These are phyloP conservation scores for Netelia inedita DNA, from an alignment of 2,888 invertebrate species.

Conservation along the genomic window DNA sequence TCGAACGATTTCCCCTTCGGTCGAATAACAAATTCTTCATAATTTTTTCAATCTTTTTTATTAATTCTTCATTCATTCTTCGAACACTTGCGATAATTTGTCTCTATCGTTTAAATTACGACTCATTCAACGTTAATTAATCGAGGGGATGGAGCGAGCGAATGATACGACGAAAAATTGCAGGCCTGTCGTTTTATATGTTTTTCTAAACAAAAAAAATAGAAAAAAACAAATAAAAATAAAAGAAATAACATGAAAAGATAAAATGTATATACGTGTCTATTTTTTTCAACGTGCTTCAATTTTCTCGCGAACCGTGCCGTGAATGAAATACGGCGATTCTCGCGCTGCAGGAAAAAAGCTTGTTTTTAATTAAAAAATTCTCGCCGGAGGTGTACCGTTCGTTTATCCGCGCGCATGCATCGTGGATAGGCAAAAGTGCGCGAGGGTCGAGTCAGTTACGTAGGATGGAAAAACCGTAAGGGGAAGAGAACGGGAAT, in stretches of 20 bases:
- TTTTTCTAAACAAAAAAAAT: not conserved
- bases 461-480: not conserved
- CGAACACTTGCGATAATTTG: too few species aligned
- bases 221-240: not conserved
- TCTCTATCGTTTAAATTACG: too few species aligned
- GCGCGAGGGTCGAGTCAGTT: slow-evolving; percentile 40
- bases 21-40: too few species aligned
- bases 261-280: too few species aligned
- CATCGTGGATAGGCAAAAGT: slow-evolving; percentile 40
- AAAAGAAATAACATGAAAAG: too few species aligned
- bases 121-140: not conserved
- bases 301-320: slow-evolving; percentile 16
- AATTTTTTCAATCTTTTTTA: too few species aligned
- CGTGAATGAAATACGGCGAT: slow-evolving; percentile 22
- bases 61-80: too few species aligned
- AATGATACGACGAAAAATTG: not conserved
- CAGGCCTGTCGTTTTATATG: not conserved
- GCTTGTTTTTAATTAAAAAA: slow-evolving; percentile 75
- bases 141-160: not conserved
- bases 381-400: slow-evolving; percentile 44
- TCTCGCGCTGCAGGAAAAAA: slow-evolving; percentile 31
- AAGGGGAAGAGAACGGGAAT: slow-evolving; percentile 27
- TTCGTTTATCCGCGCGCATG: slow-evolving; percentile 30
- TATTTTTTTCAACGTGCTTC: slow-evolving; percentile 16
- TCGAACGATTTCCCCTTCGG: too few species aligned